These are phyloP conservation scores for Phataginus tricuspis DNA, from an alignment of 2,797 vertebrate genomes.

Conservation along the genomic window DNA sequence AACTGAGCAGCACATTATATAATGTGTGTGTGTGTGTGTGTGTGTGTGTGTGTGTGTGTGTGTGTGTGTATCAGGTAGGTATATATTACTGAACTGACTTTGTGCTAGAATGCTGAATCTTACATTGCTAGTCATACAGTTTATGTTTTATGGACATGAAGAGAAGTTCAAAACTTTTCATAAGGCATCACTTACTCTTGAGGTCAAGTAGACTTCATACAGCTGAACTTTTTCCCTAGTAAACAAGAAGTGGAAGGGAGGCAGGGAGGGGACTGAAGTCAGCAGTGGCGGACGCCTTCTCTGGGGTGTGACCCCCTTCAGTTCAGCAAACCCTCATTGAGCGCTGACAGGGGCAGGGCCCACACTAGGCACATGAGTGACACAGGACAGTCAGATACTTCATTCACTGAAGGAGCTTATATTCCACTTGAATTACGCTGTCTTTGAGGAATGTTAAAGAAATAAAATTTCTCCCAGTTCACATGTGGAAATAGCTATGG, in stretches of 20 bases:
- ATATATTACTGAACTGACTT: background rate
- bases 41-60: no score
- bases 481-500: background rate
- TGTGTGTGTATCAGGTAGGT: background rate
- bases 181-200: background rate
- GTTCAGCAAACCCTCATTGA: background rate
- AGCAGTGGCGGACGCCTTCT: background rate
- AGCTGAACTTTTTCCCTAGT: background rate
- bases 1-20: background rate
- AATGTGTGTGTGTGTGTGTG: no score
- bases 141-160: background rate
- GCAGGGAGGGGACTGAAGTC: background rate
- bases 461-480: background rate
- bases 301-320: fast-evolving
- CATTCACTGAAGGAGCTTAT: background rate
- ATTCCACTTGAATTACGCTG: background rate
- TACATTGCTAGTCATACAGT: background rate
- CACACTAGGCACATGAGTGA: fast-evolving
- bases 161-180: background rate
- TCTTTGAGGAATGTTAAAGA: background rate
- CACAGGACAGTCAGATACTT: fast-evolving
- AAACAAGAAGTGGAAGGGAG: background rate
- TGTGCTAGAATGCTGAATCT: background rate
- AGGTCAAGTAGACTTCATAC: background rate
- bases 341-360: no score